These are phyloP conservation scores for Drosophila bifasciata DNA, from an alignment of 1,140 invertebrate species.

Conservation along the genomic window DNA sequence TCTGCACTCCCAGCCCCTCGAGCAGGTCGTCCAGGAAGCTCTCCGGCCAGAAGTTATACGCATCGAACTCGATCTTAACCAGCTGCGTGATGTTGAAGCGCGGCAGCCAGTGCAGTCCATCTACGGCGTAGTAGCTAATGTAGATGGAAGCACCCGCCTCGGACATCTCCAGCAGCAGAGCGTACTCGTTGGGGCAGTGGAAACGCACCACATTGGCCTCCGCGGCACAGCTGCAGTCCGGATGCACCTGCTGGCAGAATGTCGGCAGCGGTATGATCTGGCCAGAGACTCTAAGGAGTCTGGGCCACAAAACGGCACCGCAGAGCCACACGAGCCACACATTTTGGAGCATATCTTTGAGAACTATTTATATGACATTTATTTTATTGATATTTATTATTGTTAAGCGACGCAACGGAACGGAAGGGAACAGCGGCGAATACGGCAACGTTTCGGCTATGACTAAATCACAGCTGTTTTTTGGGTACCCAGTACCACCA, in stretches of 20 bases:
- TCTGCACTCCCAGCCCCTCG: conserved; percentile 31
- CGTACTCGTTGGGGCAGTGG: conserved; percentile 58
- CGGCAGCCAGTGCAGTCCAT: conserved; percentile 43
- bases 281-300: neutral
- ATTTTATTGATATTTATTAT: conserved; percentile 38
- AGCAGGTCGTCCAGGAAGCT: conserved; percentile 51
- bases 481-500: conserved; percentile 6
- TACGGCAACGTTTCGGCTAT: conserved; percentile 41
- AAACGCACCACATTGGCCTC: conserved; percentile 62
- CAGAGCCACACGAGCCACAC: conserved; percentile 34
- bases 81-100: conserved; percentile 50
- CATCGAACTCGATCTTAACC: conserved; percentile 64
- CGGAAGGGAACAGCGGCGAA: too few relatives aligned
- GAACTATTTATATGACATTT: conserved; percentile 3
- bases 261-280: conserved; percentile 64
- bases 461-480: conserved; percentile 56
- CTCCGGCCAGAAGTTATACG: conserved; percentile 60
- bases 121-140: conserved; percentile 57
- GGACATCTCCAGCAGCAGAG: conserved; percentile 63
- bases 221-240: conserved; percentile 54
- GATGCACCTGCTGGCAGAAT: conserved; percentile 44
- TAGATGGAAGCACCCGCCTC: conserved; percentile 53
- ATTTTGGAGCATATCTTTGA: conserved; percentile 26
- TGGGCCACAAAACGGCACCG: conserved; percentile 8
- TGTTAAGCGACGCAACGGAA: neutral